These are phyloP conservation scores for Takifugu ocellatus DNA, from an alignment of 2,797 vertebrate genomes.

Conservation along the genomic window DNA sequence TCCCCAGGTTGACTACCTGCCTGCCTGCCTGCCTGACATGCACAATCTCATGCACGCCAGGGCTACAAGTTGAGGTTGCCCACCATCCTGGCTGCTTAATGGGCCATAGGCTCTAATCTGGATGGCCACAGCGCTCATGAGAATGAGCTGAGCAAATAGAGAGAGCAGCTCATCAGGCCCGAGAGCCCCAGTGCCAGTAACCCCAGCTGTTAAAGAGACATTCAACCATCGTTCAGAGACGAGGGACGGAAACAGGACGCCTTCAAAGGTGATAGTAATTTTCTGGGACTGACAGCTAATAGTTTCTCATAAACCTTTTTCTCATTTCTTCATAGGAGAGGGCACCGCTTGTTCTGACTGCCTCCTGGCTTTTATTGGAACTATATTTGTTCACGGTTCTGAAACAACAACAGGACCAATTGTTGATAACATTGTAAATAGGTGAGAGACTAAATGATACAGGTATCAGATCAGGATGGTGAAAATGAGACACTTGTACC, in stretches of 20 bases:
- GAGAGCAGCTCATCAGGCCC: slow-evolving; percentile 63
- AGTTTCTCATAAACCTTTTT: slow-evolving; percentile 32
- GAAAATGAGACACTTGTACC: slow-evolving; percentile 2
- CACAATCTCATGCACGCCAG: slow-evolving; percentile 35
- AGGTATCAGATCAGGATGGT: too few species aligned
- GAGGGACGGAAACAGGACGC: slow-evolving; percentile 41
- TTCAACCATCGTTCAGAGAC: slow-evolving; percentile 53
- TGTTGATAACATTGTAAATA: too few species aligned
- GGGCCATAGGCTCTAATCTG: slow-evolving; percentile 76
- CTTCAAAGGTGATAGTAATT: slow-evolving; percentile 42
- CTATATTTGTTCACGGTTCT: slow-evolving; percentile 1
- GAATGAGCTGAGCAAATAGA: slow-evolving; percentile 67
- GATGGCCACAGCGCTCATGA: slow-evolving; percentile 60
- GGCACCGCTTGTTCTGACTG: slow-evolving; percentile 8
- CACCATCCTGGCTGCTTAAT: slow-evolving; percentile 78
- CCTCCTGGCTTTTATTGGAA: slow-evolving; percentile 2
- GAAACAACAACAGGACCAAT: neutral
- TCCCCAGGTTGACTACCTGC: slow-evolving; percentile 18
- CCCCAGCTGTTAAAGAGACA: slow-evolving; percentile 68
- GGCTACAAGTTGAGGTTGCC: slow-evolving; percentile 43
- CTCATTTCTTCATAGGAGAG: slow-evolving; percentile 15
- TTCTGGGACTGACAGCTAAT: slow-evolving; percentile 42
- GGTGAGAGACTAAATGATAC: too few species aligned
- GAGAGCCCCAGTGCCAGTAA: slow-evolving; percentile 50
- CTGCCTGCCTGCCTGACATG: slow-evolving; percentile 31